phyloP scores from a whole-genome alignment of 37 sponge, comb jelly and placozoan genomes.

The Aplysina aerophoba region DNA sequence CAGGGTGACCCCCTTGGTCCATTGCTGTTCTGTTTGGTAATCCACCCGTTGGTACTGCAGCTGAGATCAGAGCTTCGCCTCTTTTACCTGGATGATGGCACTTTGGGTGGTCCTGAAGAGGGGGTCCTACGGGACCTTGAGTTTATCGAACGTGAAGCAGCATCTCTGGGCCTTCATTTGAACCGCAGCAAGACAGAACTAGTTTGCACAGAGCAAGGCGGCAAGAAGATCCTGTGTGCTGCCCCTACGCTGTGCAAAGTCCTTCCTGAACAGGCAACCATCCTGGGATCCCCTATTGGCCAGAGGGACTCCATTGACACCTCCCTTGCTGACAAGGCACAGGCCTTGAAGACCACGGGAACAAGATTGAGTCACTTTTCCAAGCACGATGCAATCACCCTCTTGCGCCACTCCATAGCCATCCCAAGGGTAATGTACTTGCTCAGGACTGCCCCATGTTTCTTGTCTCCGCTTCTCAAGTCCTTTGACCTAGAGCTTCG shows the following conservation, averaged over 20 bases:
- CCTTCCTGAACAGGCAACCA: neutral
- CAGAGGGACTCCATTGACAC: neutral
- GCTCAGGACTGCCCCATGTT: constrained; percentile 7
- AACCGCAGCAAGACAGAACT: neutral
- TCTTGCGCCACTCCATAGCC: neutral
- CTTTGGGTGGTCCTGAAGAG: neutral
- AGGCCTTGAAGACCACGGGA: neutral
- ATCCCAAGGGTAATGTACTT: constrained; percentile 3
- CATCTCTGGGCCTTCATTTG: neutral
- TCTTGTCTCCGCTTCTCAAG: neutral
- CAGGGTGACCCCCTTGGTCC: constrained; percentile 27
- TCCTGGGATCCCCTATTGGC: constrained; percentile 1
- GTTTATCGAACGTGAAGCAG: neutral
- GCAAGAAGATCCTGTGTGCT: no score
- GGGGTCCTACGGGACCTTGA: neutral
- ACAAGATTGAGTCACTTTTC: neutral
- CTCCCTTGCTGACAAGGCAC: neutral
- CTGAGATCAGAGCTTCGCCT: constrained; percentile 1
- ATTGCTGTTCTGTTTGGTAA: constrained; percentile 9
- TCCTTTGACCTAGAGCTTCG: constrained; percentile 15
- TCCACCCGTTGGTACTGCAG: neutral
- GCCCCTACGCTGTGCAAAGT: neutral
- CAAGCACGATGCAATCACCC: constrained; percentile 5
- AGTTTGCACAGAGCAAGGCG: neutral
- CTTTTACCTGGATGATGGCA: constrained; percentile 31